Evolutionary conservation across 2,113 vertebrate species (phyloP), one percentile per base, ranked within the genome.

Genomic region (Oenanthe melanoleuca): DNA sequence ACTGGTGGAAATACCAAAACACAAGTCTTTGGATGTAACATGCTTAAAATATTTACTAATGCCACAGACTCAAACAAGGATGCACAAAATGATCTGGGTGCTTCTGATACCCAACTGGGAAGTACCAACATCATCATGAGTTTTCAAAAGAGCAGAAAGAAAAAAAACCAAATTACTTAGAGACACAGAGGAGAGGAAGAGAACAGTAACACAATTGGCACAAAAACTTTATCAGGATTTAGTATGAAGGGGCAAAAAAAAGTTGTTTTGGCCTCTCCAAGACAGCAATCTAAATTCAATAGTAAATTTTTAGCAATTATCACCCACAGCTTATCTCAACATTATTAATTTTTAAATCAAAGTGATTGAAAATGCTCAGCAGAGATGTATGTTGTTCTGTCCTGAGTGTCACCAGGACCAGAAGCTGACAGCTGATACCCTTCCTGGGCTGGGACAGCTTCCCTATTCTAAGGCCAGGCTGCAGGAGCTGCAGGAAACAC

Each of bases 341-440:
- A 37, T 23, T 49, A 28, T 31, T 44, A 72, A 67, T 42, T 84
- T 91, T 85, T 50, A 61, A 85, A 85, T 45, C 53, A 37, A 81
- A 91, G 24, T 38, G 34, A 75, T 53, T 20, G 28, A 31, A 86
- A 63, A 37, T 26, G 4, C 13, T 64, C 37, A 73, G 38, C 25
- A 88, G 66, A 56, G 57, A 53, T 91, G 31, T 85, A 53, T 72
- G 24, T 45, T 71, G 14, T 52, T 75, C 57, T 74, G 17, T 4
- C 14, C 45, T 38, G 44, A 7, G 0, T 75, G 79, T 86, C 50
- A 61, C 8, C 28, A 57, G 67, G 42, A 55, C 66, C 33, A 65
- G 47, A 53, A 70, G 45, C 33, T 0, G 0, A 14, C 25, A 63
- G 52, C 29, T 0, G 0, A 22, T 21, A 34, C 31, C 14, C 26